Evolutionary conservation across 2,113 vertebrate genomes (phyloP).

Genomic region (Laticauda laticaudata): DNA sequence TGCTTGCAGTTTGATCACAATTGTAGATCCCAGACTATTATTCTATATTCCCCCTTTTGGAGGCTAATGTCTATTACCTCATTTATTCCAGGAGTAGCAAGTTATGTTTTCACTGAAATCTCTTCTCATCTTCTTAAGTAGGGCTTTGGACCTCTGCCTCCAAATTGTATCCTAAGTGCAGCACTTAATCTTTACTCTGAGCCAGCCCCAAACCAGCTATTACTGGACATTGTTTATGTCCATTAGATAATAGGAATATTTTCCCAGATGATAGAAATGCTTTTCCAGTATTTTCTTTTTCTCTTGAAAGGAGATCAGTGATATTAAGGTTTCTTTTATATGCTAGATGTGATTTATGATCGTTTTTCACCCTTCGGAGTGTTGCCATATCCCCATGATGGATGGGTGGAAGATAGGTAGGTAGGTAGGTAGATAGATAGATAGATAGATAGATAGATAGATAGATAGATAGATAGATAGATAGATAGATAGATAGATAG

Average conservation of each 20-base stretch:
- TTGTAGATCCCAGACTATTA: not conserved
- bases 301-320: not conserved
- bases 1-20: not conserved
- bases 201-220: not conserved
- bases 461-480: too few species aligned
- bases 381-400: too few species aligned
- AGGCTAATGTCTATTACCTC: not conserved
- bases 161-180: not conserved
- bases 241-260: not conserved
- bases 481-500: too few species aligned
- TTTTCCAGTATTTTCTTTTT: not conserved
- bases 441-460: too few species aligned
- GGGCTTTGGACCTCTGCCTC: not conserved
- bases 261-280: not conserved
- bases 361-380: not conserved
- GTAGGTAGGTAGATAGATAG: too few species aligned
- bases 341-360: not conserved
- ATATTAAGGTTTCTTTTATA: not conserved
- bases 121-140: not conserved
- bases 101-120: not conserved
- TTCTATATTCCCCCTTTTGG: not conserved
- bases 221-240: not conserved
- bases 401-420: too few species aligned
- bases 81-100: not conserved
- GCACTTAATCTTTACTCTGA: not conserved